phyloP scores from a whole-genome alignment of 2,113 vertebrate genomes.

The Notarius quadriscutis region DNA sequence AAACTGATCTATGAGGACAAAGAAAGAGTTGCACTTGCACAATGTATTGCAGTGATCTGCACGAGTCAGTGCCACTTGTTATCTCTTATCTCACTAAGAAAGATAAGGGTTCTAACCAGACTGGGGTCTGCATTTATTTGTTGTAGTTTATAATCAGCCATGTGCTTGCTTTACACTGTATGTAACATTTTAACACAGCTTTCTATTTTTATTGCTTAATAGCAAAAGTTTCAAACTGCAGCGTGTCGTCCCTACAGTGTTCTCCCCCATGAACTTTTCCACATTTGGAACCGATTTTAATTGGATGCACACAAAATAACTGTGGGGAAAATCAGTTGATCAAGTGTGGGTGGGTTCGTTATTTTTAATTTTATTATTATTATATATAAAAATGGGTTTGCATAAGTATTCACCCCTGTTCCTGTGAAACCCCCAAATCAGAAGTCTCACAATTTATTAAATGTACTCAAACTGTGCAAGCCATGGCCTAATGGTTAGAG shows the following conservation, averaged over 20 bases:
- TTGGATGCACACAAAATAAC: neutral
- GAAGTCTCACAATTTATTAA: neutral
- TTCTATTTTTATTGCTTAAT: neutral
- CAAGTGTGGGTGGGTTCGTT: too few species aligned
- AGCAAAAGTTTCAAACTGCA: neutral
- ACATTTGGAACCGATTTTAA: neutral
- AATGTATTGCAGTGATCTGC: slow-evolving; percentile 56
- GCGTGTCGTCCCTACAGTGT: neutral
- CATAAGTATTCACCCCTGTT: neutral
- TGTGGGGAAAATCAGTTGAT: neutral
- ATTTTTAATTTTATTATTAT: too few species aligned
- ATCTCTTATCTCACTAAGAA: slow-evolving; percentile 13
- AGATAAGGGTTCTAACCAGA: neutral
- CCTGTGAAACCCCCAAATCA: neutral
- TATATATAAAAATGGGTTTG: neutral
- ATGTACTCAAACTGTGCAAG: neutral
- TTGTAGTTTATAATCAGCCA: neutral
- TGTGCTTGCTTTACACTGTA: neutral
- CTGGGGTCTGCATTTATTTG: slow-evolving; percentile 39
- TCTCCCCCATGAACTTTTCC: neutral
- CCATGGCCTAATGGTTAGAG: too few species aligned
- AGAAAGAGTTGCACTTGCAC: slow-evolving; percentile 62
- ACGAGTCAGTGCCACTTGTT: slow-evolving; percentile 50
- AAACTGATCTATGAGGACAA: slow-evolving; percentile 43
- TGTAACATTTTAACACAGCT: neutral